Evolutionary conservation across 2,888 invertebrate species (phyloP), one percentile per base, ranked within the genome.

Genomic region (Lepeophtheirus nordmannii): DNA sequence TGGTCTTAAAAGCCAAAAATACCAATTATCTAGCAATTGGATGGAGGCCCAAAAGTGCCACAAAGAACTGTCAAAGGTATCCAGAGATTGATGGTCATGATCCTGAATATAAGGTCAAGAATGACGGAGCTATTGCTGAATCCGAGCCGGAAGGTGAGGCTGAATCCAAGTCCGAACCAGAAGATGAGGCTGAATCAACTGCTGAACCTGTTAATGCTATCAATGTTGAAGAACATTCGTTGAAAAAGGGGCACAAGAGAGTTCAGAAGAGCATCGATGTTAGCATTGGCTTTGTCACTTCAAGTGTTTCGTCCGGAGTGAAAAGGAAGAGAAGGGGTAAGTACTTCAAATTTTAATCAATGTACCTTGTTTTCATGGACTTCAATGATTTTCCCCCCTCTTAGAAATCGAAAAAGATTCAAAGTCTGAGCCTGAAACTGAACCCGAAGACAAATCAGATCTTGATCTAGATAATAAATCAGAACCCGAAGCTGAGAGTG

Each of bases 21-120:
- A 86, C 86, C 0, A 87, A 89, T 14, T 96, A 90, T 78, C 85
- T 84, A 5, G 90, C 85, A 10, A 71, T 96, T 9, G 96, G 96
- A n/a, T 96, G 94, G 93, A 80, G 93, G 67, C 91, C 94, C 0
- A 53, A 53, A 11, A 71, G 69, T 14, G 69, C 72, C 67, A 86
- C 85, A 0, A 82, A 85, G 22, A 80, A 82, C 65, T 90, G 90
- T 74, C 85, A 85, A 72, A 85, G 87, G 71, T 88, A 88, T 74
- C 90, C 90, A 0, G 79, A 83, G 0, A 79, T 85, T 39, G 77
- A 76, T 11, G 68, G 58, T 9, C 37, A 58, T 20, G 67, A 53
- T 23, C 39, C 37, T 9, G 62, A 62, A 37, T 41, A 40, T 30
- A 39, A 67, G 17, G 17, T 41, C 14, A 12, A 41, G n/a, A n/a